Evolutionary conservation across 1,140 invertebrate species (phyloP).

Genomic region (Gonatopus flavifemur): DNA sequence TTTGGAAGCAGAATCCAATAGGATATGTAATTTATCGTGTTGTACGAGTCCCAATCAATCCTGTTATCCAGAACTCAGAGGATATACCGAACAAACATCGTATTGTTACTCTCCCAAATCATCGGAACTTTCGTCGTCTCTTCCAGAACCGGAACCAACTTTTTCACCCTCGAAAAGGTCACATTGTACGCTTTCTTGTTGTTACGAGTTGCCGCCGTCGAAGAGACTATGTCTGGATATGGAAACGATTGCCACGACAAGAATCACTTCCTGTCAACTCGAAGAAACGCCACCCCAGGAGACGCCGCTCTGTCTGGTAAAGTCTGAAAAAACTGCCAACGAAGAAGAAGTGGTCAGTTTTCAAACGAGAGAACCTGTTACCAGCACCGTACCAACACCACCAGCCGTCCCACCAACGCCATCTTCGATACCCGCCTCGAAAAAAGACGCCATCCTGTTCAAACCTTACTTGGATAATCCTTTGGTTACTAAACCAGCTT

Average conservation of each 20-base stretch:
- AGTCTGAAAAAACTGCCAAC: slow-evolving; percentile 38
- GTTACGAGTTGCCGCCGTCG: slow-evolving; percentile 30
- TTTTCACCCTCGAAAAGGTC: slow-evolving; percentile 31
- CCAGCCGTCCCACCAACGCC: slow-evolving; percentile 33
- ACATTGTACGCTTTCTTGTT: slow-evolving; percentile 31
- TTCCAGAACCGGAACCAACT: slow-evolving; percentile 17
- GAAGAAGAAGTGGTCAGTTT: slow-evolving; percentile 15
- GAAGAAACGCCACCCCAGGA: slow-evolving; percentile 45
- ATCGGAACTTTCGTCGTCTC: slow-evolving; percentile 7
- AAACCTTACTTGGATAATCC: slow-evolving; percentile 69
- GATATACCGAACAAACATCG: slow-evolving; percentile 3
- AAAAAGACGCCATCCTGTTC: slow-evolving; percentile 62
- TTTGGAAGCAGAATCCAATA: no score
- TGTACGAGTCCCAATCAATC: not conserved
- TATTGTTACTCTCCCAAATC: slow-evolving; percentile 42
- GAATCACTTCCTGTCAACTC: slow-evolving; percentile 10
- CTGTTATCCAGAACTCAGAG: slow-evolving; percentile 10
- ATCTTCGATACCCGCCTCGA: slow-evolving; percentile 33
- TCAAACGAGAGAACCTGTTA: slow-evolving; percentile 44
- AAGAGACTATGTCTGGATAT: slow-evolving; percentile 29
- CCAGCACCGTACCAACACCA: slow-evolving; percentile 52
- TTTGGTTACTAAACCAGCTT: slow-evolving; percentile 43
- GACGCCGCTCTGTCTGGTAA: slow-evolving; percentile 52
- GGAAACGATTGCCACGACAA: slow-evolving; percentile 4
- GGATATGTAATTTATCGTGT: slow-evolving; percentile 11